Base-by-base conservation (phyloP, 2,888 invertebrate genomes). In the Euproctis similis region DNA sequence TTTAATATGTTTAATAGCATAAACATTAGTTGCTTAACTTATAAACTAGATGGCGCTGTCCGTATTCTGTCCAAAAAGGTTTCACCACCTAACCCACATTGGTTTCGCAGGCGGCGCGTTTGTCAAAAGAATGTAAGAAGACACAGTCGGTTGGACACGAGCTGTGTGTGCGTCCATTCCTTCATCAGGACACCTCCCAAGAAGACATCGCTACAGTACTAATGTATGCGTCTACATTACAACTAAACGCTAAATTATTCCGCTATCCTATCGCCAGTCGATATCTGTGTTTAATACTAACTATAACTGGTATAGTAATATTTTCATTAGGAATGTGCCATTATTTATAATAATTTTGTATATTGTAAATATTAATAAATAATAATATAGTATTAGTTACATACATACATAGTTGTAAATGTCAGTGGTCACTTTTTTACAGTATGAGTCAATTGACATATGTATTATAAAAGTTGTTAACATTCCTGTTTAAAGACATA, bases 101-200 rank as follows among this genome's bases (percentile, higher is more conserved):
- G 6, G 29, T 24, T 12, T 24, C 84, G 24, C 70, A 93, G 90
- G 94, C 93, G 9, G 91, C 93, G 1, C 86, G 92, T 28, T 80
- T 94, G 36, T 90, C 93, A 0, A 87, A 87, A 6, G 89, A 91
- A 20, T 94, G 93, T 52, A 86, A 88, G 11, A 86, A 86, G 43
- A 87, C 92, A n/a, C 90, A 89, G 64, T 86, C 86, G 9, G 89
- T 91, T 30, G 94, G 94, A 0, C 93, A 94, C 67, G 92, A 92
- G 68, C 87, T 93, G 27, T 87, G 93, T 28, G 89, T 90, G 8
- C 86, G 93, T 1, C 94, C 94, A 0, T 94, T 92, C 61, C 89
- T 92, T 2, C 93, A 94, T 72, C 92, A 92, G 63, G 89, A 90
- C 52, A 92, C 92, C 5, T 87, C 93, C 0, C 88, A 88, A 27